Evolutionary conservation across 2,113 vertebrate genomes (phyloP).

Genomic region (Rousettus leschenaultii): DNA sequence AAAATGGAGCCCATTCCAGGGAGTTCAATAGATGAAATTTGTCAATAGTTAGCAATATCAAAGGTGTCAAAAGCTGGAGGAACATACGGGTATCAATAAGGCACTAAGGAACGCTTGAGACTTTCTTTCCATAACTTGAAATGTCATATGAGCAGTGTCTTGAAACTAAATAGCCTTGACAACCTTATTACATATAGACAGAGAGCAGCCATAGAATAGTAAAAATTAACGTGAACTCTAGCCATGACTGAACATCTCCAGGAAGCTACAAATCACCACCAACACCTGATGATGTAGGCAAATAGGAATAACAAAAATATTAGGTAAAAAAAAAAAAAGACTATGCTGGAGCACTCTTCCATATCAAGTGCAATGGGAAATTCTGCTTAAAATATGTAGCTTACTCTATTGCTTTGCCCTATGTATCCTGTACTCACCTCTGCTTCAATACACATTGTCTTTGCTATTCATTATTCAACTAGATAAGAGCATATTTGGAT

Average conservation of each 20-base stretch:
- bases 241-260: constrained; percentile 89
- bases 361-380: constrained; percentile 93
- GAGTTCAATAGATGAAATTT: neutral
- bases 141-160: constrained; percentile 91
- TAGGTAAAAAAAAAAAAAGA: constrained; percentile 91
- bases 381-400: constrained; percentile 89
- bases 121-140: constrained; percentile 90
- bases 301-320: constrained; percentile 79
- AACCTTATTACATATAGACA: constrained; percentile 92
- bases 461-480: constrained; percentile 91
- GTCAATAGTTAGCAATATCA: neutral
- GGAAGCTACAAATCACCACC: constrained; percentile 91
- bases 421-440: constrained; percentile 88
- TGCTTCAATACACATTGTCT: constrained; percentile 86
- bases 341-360: constrained; percentile 93
- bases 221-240: constrained; percentile 92
- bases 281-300: constrained; percentile 88
- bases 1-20: neutral
- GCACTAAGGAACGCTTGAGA: constrained; percentile 89
- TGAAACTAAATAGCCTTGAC: constrained; percentile 95
- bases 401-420: constrained; percentile 89
- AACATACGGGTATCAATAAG: neutral
- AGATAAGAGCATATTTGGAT: constrained; percentile 91
- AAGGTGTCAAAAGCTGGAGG: neutral
- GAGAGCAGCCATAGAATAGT: constrained; percentile 90